Evolutionary conservation across 2,797 vertebrate species (phyloP).

Genomic region (Rachycentron canadum): DNA sequence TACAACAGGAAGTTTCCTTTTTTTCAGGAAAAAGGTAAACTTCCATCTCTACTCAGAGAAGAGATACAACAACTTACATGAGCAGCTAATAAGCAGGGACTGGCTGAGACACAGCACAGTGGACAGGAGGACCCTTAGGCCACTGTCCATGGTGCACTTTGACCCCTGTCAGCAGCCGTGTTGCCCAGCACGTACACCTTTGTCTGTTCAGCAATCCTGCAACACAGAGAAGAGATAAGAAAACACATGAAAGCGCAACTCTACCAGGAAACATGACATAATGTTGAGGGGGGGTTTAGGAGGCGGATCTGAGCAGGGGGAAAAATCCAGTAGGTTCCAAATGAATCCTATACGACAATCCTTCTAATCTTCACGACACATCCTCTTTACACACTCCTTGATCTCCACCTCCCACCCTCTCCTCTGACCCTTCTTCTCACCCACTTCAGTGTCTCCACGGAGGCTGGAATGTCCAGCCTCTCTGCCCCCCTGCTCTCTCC

Average conservation of each 20-base stretch:
- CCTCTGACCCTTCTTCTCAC: slow-evolving; percentile 68
- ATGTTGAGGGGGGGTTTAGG: too few relatives aligned
- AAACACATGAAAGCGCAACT: slow-evolving; percentile 41
- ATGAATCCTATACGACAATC: slow-evolving; percentile 67
- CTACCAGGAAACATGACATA: slow-evolving; percentile 21
- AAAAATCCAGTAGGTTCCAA: slow-evolving; percentile 32
- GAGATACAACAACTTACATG: slow-evolving; percentile 79
- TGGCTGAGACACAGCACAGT: slow-evolving; percentile 86
- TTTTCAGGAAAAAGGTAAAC: neutral
- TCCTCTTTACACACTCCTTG: slow-evolving; percentile 78
- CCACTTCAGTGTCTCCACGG: slow-evolving; percentile 66
- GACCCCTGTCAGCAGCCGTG: slow-evolving; percentile 76
- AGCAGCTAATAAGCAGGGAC: slow-evolving; percentile 81
- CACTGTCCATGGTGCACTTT: slow-evolving; percentile 83
- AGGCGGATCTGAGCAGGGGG: slow-evolving; percentile 12
- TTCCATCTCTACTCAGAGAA: neutral
- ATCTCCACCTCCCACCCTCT: slow-evolving; percentile 69
- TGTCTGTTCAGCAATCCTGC: slow-evolving; percentile 73
- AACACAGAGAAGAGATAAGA: slow-evolving; percentile 52
- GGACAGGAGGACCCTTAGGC: slow-evolving; percentile 85
- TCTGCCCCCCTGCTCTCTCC: slow-evolving; percentile 51
- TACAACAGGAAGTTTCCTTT: neutral
- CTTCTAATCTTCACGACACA: slow-evolving; percentile 76
- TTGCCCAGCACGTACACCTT: slow-evolving; percentile 59
- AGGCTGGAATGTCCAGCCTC: slow-evolving; percentile 73